A percentile compares a stretch with the other conserved stretches of the same genome.
These are phyloP conservation scores for Charina bottae DNA, from an alignment of 2,113 vertebrate genomes.

Conservation along the genomic window DNA sequence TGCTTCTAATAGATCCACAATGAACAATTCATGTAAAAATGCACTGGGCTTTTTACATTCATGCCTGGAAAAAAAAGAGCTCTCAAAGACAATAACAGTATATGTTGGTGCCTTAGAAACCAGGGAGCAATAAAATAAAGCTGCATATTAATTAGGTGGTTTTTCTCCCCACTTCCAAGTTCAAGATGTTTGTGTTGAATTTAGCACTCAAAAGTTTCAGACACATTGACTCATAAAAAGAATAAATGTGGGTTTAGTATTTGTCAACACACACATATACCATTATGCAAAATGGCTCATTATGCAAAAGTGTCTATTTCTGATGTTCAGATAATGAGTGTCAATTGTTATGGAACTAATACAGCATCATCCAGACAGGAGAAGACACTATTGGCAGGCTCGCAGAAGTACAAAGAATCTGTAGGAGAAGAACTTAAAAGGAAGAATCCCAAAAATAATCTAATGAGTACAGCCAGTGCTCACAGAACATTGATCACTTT, in stretches of 20 bases:
- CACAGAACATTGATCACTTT: not conserved
- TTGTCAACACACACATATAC: not conserved
- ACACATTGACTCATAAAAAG: not conserved
- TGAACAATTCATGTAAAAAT: constrained; percentile 13
- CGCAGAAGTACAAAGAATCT: not conserved
- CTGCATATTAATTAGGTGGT: not conserved
- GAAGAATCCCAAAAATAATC: not conserved
- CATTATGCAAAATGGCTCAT: not conserved
- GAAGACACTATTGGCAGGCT: not conserved
- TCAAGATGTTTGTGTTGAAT: not conserved
- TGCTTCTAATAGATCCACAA: not conserved
- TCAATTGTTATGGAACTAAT: not conserved
- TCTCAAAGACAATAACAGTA: constrained; percentile 4
- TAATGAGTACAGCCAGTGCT: not conserved
- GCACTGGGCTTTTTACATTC: constrained; percentile 12
- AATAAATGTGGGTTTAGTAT: constrained; percentile 2
- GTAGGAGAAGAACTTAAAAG: not conserved
- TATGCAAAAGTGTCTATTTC: constrained; percentile 7
- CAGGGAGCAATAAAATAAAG: not conserved
- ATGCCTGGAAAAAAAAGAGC: not conserved
- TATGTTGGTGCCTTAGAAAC: not conserved
- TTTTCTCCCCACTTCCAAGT: not conserved
- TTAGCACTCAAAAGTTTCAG: not conserved
- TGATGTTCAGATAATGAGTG: not conserved
- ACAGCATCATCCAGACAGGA: not conserved